Conservation (phyloP, 2,888 invertebrate genomes). For the Julus scanicus region DNA sequence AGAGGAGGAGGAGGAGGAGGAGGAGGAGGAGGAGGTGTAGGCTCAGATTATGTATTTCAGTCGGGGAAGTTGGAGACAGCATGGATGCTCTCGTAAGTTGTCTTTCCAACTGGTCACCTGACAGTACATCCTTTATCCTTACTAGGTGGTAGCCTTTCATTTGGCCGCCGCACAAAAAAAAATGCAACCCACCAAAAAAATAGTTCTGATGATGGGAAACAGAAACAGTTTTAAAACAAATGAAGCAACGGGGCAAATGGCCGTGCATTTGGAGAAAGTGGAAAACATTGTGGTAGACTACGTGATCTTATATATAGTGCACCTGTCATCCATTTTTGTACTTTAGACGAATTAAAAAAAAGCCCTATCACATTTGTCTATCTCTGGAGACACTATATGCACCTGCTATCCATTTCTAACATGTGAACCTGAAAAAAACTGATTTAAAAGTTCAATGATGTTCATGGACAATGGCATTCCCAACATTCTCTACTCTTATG, state of each 20-base stretch:
- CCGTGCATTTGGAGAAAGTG: slow-evolving; percentile 5
- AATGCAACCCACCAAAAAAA: not conserved
- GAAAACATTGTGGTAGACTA: not conserved
- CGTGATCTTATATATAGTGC: not conserved
- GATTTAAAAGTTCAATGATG: not conserved
- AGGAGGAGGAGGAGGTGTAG: slow-evolving; percentile 4
- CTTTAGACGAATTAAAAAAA: slow-evolving; percentile 8
- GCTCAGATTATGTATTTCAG: slow-evolving; percentile 43
- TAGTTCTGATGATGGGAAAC: slow-evolving; percentile 47
- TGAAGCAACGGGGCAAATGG: slow-evolving; percentile 32
- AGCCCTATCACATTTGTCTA: not conserved
- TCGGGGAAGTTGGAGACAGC: slow-evolving; percentile 36
- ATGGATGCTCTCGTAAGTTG: slow-evolving; percentile 49
- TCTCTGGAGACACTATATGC: not conserved
- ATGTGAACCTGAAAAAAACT: not conserved
- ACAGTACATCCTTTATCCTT: slow-evolving; percentile 52
- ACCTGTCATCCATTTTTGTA: not conserved
- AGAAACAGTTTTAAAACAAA: slow-evolving; percentile 48
- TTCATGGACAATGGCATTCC: not conserved
- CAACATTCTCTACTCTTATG: not conserved
- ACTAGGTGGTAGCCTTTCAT: slow-evolving; percentile 47
- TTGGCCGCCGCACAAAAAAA: slow-evolving; percentile 49
- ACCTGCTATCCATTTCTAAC: not conserved
- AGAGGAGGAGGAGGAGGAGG: not conserved
- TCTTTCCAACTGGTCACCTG: slow-evolving; percentile 53